phyloP scores from a whole-genome alignment of 2,113 vertebrate species.

The Rutilus rutilus region DNA sequence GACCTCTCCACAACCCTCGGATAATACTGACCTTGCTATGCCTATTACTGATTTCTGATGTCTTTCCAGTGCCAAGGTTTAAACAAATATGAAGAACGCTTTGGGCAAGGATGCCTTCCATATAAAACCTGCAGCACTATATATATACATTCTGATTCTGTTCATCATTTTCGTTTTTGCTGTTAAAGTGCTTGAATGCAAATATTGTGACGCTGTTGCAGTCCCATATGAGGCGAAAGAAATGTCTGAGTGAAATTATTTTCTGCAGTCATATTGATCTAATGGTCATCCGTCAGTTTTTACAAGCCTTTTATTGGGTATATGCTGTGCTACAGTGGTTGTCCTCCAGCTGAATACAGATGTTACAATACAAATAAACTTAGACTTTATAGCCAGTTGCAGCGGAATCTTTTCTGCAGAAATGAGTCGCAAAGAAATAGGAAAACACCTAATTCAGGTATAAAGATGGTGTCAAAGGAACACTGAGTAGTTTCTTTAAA shows the following conservation, averaged over 20 bases:
- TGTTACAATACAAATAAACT: slow-evolving; percentile 3
- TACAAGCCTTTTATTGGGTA: background rate
- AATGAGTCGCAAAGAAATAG: background rate
- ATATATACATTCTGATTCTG: background rate
- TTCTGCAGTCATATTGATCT: slow-evolving; percentile 11
- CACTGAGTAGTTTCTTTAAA: background rate
- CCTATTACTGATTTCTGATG: slow-evolving; percentile 9
- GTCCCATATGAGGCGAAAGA: background rate
- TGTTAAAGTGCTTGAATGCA: background rate
- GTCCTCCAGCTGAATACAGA: background rate
- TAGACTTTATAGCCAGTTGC: background rate
- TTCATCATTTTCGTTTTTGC: background rate
- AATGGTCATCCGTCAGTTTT: background rate
- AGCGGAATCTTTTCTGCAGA: background rate
- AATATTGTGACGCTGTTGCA: background rate
- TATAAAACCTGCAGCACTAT: background rate
- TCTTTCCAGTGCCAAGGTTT: background rate
- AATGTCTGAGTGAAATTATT: background rate
- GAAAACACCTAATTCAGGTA: background rate
- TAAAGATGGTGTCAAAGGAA: background rate
- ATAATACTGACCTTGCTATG: slow-evolving; percentile 38
- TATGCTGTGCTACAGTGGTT: background rate
- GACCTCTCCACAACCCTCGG: background rate
- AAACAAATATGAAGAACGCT: background rate
- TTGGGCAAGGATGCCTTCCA: background rate